These are phyloP conservation scores for Sus scrofa DNA, from an alignment of 2,113 vertebrate genomes.

Conservation along the genomic window DNA sequence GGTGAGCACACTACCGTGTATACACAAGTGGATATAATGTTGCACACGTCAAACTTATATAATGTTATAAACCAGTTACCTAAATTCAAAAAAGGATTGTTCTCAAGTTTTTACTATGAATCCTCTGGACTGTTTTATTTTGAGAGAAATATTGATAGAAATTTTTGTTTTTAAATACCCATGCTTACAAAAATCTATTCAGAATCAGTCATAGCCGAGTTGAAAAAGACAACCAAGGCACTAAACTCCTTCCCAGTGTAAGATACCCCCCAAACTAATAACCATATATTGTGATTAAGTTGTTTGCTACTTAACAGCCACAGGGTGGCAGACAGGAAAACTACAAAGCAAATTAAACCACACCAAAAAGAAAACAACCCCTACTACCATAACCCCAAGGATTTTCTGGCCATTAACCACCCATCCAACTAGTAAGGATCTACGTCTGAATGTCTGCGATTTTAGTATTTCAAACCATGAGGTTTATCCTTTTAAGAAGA, in stretches of 20 bases:
- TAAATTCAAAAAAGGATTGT: background rate
- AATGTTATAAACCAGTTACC: background rate
- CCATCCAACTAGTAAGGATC: background rate
- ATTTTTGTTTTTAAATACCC: constrained; percentile 49
- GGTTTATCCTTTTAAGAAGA: background rate
- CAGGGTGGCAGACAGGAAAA: background rate
- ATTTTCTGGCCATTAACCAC: background rate
- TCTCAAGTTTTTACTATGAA: constrained; percentile 1
- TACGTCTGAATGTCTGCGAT: constrained; percentile 5
- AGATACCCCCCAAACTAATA: background rate
- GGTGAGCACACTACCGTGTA: background rate
- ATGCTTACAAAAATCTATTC: constrained; percentile 10
- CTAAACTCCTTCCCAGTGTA: background rate
- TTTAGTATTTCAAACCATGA: constrained; percentile 34
- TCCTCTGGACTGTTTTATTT: background rate
- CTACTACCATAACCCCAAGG: background rate
- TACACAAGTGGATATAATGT: background rate
- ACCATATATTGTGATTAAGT: background rate
- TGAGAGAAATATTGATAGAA: constrained; percentile 28
- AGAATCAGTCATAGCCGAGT: background rate
- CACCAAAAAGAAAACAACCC: background rate
- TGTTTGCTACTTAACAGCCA: background rate
- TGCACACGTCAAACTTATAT: background rate
- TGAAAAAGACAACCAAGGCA: background rate
- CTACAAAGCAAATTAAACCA: background rate